Evolutionary conservation across 2,113 vertebrate genomes (phyloP).

Genomic region (Pelecanus crispus): DNA sequence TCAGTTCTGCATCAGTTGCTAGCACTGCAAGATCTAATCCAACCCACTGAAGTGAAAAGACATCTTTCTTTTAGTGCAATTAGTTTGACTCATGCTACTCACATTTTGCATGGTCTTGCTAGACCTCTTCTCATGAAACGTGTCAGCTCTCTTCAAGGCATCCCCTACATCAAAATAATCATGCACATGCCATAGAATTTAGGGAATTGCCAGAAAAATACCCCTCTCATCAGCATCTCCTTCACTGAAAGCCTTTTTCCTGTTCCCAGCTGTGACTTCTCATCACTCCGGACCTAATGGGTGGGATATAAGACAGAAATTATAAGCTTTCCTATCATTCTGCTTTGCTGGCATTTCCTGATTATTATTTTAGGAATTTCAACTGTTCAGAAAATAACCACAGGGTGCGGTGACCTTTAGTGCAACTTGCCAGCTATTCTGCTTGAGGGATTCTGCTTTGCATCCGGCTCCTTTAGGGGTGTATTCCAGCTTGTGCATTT

Average conservation of each 20-base stretch:
- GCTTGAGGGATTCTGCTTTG: not conserved
- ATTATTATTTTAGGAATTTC: not conserved
- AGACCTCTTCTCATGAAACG: not conserved
- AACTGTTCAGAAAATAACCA: not conserved
- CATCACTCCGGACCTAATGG: not conserved
- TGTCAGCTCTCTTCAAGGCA: not conserved
- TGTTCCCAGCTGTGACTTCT: not conserved
- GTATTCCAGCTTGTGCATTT: not conserved
- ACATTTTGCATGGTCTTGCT: not conserved
- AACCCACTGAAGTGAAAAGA: not conserved
- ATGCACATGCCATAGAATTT: not conserved
- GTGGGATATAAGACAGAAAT: not conserved
- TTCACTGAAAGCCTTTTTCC: not conserved
- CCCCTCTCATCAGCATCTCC: not conserved
- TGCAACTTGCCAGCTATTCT: not conserved
- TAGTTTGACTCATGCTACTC: not conserved
- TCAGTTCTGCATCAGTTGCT: not conserved
- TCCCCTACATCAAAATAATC: not conserved
- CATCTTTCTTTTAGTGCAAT: not conserved
- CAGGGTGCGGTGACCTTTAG: not conserved
- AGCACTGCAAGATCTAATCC: not conserved
- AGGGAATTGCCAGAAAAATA: not conserved
- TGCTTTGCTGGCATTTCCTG: not conserved
- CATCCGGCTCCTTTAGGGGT: not conserved
- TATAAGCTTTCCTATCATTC: not conserved